Percentiles rank a stretch among this genome's conserved stretches.
Conservation (phyloP, 2,113 vertebrate genomes). For the Rhynchomys soricoides region DNA sequence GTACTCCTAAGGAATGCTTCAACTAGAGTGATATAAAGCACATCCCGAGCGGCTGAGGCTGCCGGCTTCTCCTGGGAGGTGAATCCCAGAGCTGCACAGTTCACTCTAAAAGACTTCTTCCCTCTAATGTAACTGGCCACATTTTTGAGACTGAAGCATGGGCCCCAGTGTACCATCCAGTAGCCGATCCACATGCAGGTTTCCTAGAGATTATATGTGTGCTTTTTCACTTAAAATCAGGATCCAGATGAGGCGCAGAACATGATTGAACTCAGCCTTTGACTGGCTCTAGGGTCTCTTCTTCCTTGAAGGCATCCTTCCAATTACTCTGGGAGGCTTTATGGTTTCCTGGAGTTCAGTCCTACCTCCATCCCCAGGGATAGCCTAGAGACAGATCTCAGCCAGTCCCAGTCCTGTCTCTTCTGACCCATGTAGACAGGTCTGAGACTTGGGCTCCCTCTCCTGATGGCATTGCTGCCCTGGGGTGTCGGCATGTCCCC, state of each 20-base stretch:
- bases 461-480: background rate
- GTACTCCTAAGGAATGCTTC: background rate
- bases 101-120: background rate
- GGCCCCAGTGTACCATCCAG: background rate
- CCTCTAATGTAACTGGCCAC: background rate
- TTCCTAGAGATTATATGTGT: background rate
- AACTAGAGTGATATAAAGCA: no score
- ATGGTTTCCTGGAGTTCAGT: background rate
- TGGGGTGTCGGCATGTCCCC: background rate
- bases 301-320: no score
- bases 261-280: background rate
- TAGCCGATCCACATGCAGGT: background rate
- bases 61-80: background rate
- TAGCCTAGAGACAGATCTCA: background rate
- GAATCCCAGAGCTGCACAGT: background rate
- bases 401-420: background rate
- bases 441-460: background rate
- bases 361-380: background rate
- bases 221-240: background rate
- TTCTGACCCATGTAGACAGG: rapidly evolving
- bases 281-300: rapidly evolving
- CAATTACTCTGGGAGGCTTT: background rate
- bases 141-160: rapidly evolving
- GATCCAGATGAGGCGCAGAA: background rate
- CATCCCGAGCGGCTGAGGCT: background rate